These are phyloP conservation scores for Crossaster papposus DNA, from an alignment of 53 echinoderm and acorn worm species.

Conservation along the genomic window DNA sequence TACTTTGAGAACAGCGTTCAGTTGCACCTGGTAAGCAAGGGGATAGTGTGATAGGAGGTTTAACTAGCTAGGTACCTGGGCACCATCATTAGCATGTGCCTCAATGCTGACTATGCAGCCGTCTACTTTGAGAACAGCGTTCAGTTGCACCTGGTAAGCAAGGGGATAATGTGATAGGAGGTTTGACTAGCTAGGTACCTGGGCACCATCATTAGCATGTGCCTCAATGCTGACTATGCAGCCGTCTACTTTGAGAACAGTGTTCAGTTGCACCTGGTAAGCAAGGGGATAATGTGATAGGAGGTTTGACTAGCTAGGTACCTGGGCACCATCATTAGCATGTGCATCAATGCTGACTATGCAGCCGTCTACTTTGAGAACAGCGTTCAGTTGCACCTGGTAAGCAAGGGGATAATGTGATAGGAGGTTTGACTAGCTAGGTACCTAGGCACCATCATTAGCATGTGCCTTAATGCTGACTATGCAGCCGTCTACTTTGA, in stretches of 20 bases:
- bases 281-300: neutral
- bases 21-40: slow-evolving; percentile 79
- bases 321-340: slow-evolving; percentile 91
- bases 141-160: slow-evolving; percentile 88
- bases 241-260: too few relatives aligned
- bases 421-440: too few relatives aligned
- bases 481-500: too few relatives aligned
- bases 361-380: too few relatives aligned
- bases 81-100: too few relatives aligned
- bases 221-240: slow-evolving; percentile 93
- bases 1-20: slow-evolving; percentile 94
- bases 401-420: slow-evolving; percentile 45
- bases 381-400: slow-evolving; percentile 91
- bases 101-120: slow-evolving; percentile 96
- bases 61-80: too few relatives aligned
- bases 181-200: too few relatives aligned
- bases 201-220: too few relatives aligned
- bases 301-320: too few relatives aligned
- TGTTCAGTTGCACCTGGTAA: slow-evolving; percentile 92
- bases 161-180: too few relatives aligned
- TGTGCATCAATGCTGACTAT: slow-evolving; percentile 95
- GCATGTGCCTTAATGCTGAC: slow-evolving; percentile 94
- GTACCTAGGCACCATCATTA: slow-evolving; percentile 93
- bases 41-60: too few relatives aligned
- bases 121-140: slow-evolving; percentile 94